Base-by-base conservation (phyloP, 2,797 vertebrate genomes). In the Acomys russatus region DNA sequence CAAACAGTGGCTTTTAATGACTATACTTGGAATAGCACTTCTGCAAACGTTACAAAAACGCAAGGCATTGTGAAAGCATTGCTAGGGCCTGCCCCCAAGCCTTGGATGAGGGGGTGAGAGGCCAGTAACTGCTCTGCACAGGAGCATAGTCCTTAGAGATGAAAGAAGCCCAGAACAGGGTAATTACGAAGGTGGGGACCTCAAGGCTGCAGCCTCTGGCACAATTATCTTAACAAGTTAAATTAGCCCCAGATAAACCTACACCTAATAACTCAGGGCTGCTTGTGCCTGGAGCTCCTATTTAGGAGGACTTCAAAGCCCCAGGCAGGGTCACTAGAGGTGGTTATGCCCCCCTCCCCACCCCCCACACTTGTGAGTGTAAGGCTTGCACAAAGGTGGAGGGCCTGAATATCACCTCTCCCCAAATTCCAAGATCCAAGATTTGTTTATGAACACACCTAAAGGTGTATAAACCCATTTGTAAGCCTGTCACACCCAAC, bases 181-280 rank as follows among this genome's bases (percentile, higher is more conserved):
- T 88, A 96, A 96, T 96, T 97, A 95, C 84, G 56, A 49, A 91
- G 83, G 84, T 15, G 0, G 91, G 85, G 77, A 64, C 76, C 82
- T 83, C 64, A 25, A 66, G 79, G 93, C 97, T 59, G 63, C 9
- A 35, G 93, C 92, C 85, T 90, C 86, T 92, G 95, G 86, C 89
- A 95, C 94, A 94, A 95, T 97, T 94, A 95, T 77, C 94, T 96
- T 94, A 97, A 97, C 88, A 96, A 96, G 96, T 85, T 96, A 95
- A 97, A 97, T 97, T 91, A 95, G 87, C 95, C 83, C 93, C 97
- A 96, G 94, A 96, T 97, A 96, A 96, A 97, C 95, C 83, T 91
- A 94, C 49, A 77, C 94, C 91, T 91, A 94, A 94, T 95, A 94
- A 96, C 92, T 76, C 66, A 38, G 49, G 92, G 59, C 38, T 49